Percentiles rank a stretch among this genome's conserved stretches.
phyloP scores from a whole-genome alignment of 1,140 invertebrate species.

The Heterodera carotae region DNA sequence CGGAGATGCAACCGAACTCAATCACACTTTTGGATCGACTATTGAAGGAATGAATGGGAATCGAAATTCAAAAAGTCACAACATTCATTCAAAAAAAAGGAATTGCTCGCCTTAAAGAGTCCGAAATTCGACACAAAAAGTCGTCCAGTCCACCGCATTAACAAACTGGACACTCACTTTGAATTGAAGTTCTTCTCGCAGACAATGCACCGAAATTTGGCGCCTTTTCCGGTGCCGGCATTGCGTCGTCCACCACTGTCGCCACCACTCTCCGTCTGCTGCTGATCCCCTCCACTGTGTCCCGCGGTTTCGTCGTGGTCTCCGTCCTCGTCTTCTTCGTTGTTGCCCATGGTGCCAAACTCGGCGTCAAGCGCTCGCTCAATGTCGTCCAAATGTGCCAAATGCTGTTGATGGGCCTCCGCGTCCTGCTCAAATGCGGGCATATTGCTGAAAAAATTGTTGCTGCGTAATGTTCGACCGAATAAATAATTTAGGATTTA shows the following conservation, averaged over 20 bases:
- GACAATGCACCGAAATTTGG: constrained; percentile 42
- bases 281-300: not conserved
- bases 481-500: no score
- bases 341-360: constrained; percentile 40
- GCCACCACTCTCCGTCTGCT: no score
- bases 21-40: no score
- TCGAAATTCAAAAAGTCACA: no score
- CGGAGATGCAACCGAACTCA: no score
- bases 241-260: constrained; percentile 1
- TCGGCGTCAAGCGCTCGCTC: constrained; percentile 48
- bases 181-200: constrained; percentile 52
- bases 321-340: not conserved
- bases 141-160: no score
- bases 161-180: constrained; percentile 20
- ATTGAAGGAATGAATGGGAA: no score
- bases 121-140: constrained; percentile 11
- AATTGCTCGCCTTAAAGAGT: no score
- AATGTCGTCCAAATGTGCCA: constrained; percentile 46
- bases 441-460: constrained; percentile 35
- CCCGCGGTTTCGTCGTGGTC: not conserved
- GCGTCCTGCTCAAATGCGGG: constrained; percentile 34
- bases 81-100: no score
- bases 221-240: constrained; percentile 3
- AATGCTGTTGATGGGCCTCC: constrained; percentile 33
- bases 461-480: no score